Evolutionary conservation across 2,888 invertebrate species (phyloP).

Genomic region (Mycalesis mineus): DNA sequence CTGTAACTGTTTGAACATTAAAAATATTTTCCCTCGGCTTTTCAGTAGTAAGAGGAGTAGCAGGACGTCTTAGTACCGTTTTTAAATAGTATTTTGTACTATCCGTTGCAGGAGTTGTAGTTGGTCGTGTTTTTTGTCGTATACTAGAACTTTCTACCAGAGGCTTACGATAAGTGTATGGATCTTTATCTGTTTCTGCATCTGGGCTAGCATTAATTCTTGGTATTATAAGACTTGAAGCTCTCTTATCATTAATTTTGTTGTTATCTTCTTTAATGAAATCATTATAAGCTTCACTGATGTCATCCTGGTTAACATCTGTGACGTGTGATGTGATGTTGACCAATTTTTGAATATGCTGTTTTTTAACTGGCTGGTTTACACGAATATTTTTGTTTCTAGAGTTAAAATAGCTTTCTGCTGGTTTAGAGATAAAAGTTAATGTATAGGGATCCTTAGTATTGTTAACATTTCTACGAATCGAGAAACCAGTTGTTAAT

Average conservation of each 20-base stretch:
- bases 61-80: slow-evolving; percentile 55
- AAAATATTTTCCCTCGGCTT: slow-evolving; percentile 50
- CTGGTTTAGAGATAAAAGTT: slow-evolving; percentile 62
- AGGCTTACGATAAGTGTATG: slow-evolving; percentile 43
- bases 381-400: slow-evolving; percentile 31
- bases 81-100: slow-evolving; percentile 58
- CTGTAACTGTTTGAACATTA: slow-evolving; percentile 44
- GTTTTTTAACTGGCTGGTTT: slow-evolving; percentile 32
- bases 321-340: too few relatives aligned
- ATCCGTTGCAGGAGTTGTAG: slow-evolving; percentile 35
- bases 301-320: slow-evolving; percentile 30
- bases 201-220: slow-evolving; percentile 45
- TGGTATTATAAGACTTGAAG: slow-evolving; percentile 39
- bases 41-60: slow-evolving; percentile 41
- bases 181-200: slow-evolving; percentile 45
- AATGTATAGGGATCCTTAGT: slow-evolving; percentile 66
- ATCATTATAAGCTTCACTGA: slow-evolving; percentile 18
- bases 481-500: slow-evolving; percentile 72
- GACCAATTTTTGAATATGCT: slow-evolving; percentile 43
- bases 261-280: slow-evolving; percentile 32
- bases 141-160: slow-evolving; percentile 33
- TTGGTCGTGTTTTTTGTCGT: slow-evolving; percentile 35
- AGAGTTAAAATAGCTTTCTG: slow-evolving; percentile 46
- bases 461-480: slow-evolving; percentile 62
- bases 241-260: slow-evolving; percentile 31